A percentile compares a stretch with the other conserved stretches of the same genome.
Conservation (phyloP, 2,113 vertebrate species). For the Catagonus wagneri region DNA sequence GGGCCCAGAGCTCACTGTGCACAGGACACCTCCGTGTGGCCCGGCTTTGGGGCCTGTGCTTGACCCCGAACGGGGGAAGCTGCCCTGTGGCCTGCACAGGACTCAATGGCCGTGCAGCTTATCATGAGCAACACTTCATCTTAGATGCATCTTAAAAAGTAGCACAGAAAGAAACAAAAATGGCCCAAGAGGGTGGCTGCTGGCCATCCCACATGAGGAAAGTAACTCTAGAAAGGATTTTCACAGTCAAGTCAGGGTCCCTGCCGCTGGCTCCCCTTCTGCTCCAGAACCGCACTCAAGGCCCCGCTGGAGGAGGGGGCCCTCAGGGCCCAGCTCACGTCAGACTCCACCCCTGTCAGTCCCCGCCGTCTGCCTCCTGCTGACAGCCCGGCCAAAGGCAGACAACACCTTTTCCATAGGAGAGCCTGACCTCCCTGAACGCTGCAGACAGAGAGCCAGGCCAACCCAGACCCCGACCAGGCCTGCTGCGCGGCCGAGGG, state of each 20-base stretch:
- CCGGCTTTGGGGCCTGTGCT: too few species aligned
- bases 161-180: background rate
- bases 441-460: background rate
- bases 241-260: background rate
- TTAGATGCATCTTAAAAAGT: background rate
- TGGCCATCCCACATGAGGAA: fast-evolving
- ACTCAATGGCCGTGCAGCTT: fast-evolving
- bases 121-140: background rate
- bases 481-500: background rate
- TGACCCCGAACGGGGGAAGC: too few species aligned
- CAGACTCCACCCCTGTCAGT: background rate
- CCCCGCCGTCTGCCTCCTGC: background rate
- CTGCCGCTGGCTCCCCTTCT: background rate
- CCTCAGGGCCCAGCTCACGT: background rate
- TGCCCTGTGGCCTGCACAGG: background rate
- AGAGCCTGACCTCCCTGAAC: background rate
- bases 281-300: slow-evolving; percentile 38
- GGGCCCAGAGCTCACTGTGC: too few species aligned
- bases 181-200: background rate
- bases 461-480: background rate
- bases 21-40: too few species aligned
- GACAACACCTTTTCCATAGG: background rate
- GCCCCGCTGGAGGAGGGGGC: background rate
- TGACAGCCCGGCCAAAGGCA: background rate
- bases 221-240: background rate